Evolutionary conservation across 2,888 invertebrate genomes (phyloP).

Genomic region (Tipula vernalis): DNA sequence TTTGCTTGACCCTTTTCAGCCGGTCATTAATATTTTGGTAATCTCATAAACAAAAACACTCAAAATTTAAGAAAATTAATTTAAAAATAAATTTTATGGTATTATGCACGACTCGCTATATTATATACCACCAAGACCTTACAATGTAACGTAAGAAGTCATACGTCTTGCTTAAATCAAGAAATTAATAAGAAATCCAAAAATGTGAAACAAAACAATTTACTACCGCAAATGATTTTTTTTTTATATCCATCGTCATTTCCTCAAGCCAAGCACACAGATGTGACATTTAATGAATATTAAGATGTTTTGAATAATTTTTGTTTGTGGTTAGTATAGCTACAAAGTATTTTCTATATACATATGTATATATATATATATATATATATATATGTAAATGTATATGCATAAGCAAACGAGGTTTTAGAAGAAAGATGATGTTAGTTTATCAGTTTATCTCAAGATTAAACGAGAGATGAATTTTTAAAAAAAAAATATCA

Average conservation of each 20-base stretch:
- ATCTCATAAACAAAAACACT: not conserved
- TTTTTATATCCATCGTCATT: not conserved
- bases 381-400: not conserved
- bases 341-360: not conserved
- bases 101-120: not conserved
- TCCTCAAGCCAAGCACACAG: not conserved
- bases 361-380: not conserved
- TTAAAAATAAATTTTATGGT: too few relatives aligned
- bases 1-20: not conserved
- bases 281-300: not conserved
- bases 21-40: not conserved
- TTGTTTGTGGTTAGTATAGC: not conserved
- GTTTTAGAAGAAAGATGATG: not conserved
- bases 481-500: not conserved
- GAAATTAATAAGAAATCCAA: constrained; percentile 4
- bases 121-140: not conserved
- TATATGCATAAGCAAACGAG: not conserved
- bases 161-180: not conserved
- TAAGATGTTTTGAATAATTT: not conserved
- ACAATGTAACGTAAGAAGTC: not conserved
- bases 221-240: not conserved
- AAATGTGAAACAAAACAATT: not conserved
- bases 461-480: not conserved
- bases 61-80: not conserved
- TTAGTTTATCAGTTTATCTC: not conserved